Evolutionary conservation across 2,113 vertebrate genomes (phyloP), one percentile per base, ranked within the genome.

Genomic region (Anguilla rostrata): DNA sequence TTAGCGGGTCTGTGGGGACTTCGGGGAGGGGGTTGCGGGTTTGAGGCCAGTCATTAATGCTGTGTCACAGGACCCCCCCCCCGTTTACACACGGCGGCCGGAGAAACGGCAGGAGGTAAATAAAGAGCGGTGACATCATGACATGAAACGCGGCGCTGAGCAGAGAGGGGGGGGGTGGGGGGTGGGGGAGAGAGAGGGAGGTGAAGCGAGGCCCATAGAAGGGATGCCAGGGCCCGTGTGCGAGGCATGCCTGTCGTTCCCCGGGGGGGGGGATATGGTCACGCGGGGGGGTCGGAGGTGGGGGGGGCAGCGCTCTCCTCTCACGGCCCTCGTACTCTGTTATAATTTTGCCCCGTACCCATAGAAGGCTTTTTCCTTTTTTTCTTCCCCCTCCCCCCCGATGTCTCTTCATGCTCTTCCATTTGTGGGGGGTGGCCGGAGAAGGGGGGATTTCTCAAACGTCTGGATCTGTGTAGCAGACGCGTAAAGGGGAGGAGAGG

Each of bases 211-310:
- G 86, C 89, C 84, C 87, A 86, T 87, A 81, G 80, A 88, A 86
- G 87, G 90, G 91, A 92, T 87, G 16, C 86, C 90, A 89, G 84
- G 88, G 89, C 90, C 90, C 86, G 75, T 87, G 91, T 91, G 89
- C 84, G 87, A 90, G 88, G 85, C 93, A 88, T 89, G 89, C 88
- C 89, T 89, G 57, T 87, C 60, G 79, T 92, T 92, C 89, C 89
- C 83, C 84, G 85, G 89, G 88, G 90, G 91, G 86, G 88, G 18
- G 63, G 26, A 8, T 2, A 46, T 63, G 88, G 90, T 91, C 86
- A 87, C 84, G 89, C 87, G 7, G 22, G 18, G 2, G 41, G 89
- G 90, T 5, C 87, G 89, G 89, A 88, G 90, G 91, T 87, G 7
- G 22, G 18, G 22, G 18, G 89, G 90, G 87, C 86, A 78, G 89